A percentile compares a stretch with the other conserved stretches of the same genome.
Conservation (phyloP, 2,113 vertebrate genomes). For the Stegostoma tigrinum region DNA sequence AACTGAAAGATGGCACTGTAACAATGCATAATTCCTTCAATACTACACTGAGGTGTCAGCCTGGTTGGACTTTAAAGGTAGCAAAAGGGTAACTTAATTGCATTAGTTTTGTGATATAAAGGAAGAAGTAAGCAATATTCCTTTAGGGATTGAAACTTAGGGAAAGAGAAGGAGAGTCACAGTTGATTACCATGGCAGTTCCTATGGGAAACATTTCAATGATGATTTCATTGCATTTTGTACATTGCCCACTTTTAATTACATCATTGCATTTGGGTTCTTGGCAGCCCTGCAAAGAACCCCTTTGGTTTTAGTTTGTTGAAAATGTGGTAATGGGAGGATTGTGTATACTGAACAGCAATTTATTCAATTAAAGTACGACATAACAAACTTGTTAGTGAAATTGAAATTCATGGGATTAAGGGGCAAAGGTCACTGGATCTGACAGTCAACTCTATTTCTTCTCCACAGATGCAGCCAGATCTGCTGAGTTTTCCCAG, state of each 20-base stretch:
- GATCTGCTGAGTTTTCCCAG: too few species aligned
- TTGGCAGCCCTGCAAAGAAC: background rate
- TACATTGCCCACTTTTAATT: background rate
- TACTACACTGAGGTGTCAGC: background rate
- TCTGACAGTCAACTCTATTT: too few species aligned
- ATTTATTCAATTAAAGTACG: background rate
- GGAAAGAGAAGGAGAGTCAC: background rate
- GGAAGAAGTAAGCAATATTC: background rate
- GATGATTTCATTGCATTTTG: background rate
- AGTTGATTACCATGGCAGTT: background rate
- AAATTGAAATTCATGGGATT: background rate
- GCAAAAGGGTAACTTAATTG: background rate
- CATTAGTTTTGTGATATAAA: background rate
- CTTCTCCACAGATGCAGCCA: too few species aligned
- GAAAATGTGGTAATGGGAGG: background rate
- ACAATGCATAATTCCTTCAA: background rate
- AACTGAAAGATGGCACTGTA: background rate
- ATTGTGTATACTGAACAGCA: background rate
- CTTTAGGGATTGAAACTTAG: background rate
- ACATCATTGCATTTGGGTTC: background rate
- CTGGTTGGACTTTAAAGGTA: background rate
- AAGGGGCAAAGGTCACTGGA: background rate
- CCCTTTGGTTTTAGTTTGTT: background rate
- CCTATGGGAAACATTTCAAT: background rate
- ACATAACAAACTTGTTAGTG: background rate